A percentile compares a stretch with the other conserved stretches of the same genome.
phyloP scores from a whole-genome alignment of 2,113 vertebrate genomes.

The Pelodiscus sinensis region DNA sequence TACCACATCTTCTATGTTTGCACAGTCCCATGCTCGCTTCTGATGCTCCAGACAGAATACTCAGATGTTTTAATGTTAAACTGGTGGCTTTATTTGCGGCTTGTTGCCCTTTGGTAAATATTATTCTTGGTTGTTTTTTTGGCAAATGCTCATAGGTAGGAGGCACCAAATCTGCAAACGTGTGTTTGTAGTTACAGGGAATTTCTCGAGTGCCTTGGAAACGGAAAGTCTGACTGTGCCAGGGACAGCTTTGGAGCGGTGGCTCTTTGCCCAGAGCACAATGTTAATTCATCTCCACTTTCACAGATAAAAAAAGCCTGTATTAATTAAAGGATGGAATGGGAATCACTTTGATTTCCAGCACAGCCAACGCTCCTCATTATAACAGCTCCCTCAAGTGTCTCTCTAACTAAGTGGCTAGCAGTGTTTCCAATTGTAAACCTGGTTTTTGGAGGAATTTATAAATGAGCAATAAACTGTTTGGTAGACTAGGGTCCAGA shows the following conservation, averaged over 20 bases:
- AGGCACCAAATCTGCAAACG: not conserved
- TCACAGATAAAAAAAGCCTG: conserved; percentile 54
- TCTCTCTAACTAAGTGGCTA: conserved; percentile 51
- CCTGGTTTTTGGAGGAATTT: conserved; percentile 48
- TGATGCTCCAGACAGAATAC: not conserved
- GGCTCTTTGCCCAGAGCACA: conserved; percentile 44
- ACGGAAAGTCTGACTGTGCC: not conserved
- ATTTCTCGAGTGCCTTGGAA: not conserved
- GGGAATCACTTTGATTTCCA: conserved; percentile 68
- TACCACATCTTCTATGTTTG: not conserved
- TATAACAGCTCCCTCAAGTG: conserved; percentile 47
- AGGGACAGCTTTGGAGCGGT: not conserved
- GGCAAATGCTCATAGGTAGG: not conserved
- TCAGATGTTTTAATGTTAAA: not conserved
- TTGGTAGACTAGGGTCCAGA: not conserved
- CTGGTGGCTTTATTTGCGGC: not conserved
- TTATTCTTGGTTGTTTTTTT: not conserved
- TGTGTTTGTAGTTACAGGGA: not conserved
- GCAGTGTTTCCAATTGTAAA: not conserved
- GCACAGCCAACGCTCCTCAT: conserved; percentile 60
- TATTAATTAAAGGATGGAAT: conserved; percentile 72
- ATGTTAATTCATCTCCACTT: conserved; percentile 51
- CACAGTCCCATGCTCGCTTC: not conserved
- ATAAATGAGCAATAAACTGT: not conserved
- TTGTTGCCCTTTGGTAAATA: not conserved